Evolutionary conservation across 1,140 invertebrate species (phyloP), one percentile per base, ranked within the genome.

Genomic region (Drosophila pseudoobscura): DNA sequence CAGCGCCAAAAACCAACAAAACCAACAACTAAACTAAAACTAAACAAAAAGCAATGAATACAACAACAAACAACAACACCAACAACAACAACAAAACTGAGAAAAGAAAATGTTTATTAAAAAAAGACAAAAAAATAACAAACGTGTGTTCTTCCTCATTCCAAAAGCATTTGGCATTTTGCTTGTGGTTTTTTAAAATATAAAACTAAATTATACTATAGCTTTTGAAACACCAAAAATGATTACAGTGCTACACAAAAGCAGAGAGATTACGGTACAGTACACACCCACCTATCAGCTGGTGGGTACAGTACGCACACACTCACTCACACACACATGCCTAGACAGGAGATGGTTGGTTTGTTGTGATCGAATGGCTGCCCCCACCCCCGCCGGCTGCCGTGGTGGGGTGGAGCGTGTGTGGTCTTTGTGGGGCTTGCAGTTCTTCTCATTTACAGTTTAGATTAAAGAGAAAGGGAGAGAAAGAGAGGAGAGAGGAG

Each of bases 51-150:
- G 71, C 61, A 84, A 83, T 75, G 70, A 78, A 75, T 77, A 58
- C 64, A 83, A 66, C 69, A 82, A 58, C 56, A 82, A 60, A 58
- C 64, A 83, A 71, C 69, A 82, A 58, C 56, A 82, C 54, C 46
- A 75, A 61, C 44, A 60, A 46, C 46, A 75, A 61, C 41, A 24
- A 57, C 29, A 72, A 73, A 73, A 55, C 55, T 56, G 59, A 74
- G 53, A 75, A 65, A 83, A 71, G 62, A 85, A 85, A 78, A 85
- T 60, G 76, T 80, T 84, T 80, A 85, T 84, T 80, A 85, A 84
- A 85, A 84, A 46, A 73, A 56, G 55, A 76, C 0, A 60, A 56
- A 72, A 75, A 45, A 71, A 69, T 15, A 39, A 24, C 7, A 52
- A 53, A 61, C 53, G 45, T 56, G 49, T 55, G 74, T 87, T 63